Base-by-base conservation (phyloP, 2,797 vertebrate genomes). In the Fringilla coelebs region DNA sequence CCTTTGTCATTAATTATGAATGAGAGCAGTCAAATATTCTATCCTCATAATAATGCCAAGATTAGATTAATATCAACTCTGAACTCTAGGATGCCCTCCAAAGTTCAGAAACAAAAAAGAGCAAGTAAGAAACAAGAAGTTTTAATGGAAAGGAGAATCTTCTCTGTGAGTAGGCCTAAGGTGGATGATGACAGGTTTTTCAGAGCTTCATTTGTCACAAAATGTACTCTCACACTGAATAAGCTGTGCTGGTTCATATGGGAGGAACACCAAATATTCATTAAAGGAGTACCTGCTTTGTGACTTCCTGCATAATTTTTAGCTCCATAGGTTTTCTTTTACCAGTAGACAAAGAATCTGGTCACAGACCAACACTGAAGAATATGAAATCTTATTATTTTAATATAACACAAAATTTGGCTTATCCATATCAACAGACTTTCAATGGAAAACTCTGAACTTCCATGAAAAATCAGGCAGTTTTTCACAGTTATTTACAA, bases 1-100 rank as follows among this genome's bases (percentile, higher is more conserved):
- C 62, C 71, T 90, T 96, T 95, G 65, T 89, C 88, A 96, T 85
- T 92, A 93, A 95, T 93, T 96, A 94, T 93, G 96, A 92, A 97
- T 96, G 78, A 88, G 73, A 90, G 87, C 16, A 86, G 82, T 93
- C 83, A 93, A 96, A 80, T 89, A 96, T 66, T 77, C 63, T 88
- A 84, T 71, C 79, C 93, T 91, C 80, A 90, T 94, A 97, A 97
- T 95, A 95, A 96, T 86, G 72, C 89, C 79, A 95, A 88, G 62
- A 84, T 89, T 88, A 96, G 79, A 96, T 93, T 96, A 96, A 97
- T 94, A 91, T 84, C 84, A 92, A 70, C 84, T 95, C 93, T 93
- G 77, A 96, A 94, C 79, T 92, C 80, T 68, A 88, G 85, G 76
- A 87, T 92, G 73, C 41, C 85, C 90, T 89, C 75, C 82, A 89